These are phyloP conservation scores for Spodoptera litura DNA, from an alignment of 1,140 invertebrate genomes.

Conservation along the genomic window DNA sequence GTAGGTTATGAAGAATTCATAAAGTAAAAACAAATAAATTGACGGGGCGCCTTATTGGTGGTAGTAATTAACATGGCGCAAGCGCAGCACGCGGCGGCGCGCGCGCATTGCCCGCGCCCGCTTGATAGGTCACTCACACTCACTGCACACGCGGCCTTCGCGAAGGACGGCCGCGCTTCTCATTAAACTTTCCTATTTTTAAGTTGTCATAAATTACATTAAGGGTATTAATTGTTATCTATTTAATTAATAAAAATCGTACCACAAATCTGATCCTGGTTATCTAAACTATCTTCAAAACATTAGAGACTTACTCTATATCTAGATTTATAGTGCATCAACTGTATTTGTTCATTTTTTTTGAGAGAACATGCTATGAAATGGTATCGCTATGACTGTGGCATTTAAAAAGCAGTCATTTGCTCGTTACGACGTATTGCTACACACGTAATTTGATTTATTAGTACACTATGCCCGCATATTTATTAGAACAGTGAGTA, in stretches of 20 bases:
- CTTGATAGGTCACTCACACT: slow-evolving; percentile 81
- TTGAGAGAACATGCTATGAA: not conserved
- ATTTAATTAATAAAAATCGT: not conserved
- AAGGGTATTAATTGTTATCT: slow-evolving; percentile 5
- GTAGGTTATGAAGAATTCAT: slow-evolving; percentile 73
- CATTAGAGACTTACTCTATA: no score
- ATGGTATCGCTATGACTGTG: not conserved
- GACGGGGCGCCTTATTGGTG: slow-evolving; percentile 80
- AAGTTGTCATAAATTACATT: slow-evolving; percentile 22
- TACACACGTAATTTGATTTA: slow-evolving; percentile 40
- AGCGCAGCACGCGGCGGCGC: slow-evolving; percentile 69
- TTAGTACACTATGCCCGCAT: slow-evolving; percentile 15
- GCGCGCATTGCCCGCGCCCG: slow-evolving; percentile 50
- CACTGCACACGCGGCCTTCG: slow-evolving; percentile 74
- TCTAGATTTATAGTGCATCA: no score
- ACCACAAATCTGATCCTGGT: not conserved
- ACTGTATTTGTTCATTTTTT: not conserved
- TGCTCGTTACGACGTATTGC: slow-evolving; percentile 5
- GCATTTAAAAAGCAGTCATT: slow-evolving; percentile 20
- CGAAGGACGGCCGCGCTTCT: slow-evolving; percentile 73
- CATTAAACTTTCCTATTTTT: slow-evolving; percentile 57
- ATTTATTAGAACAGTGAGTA: slow-evolving; percentile 31
- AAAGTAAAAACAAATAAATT: slow-evolving; percentile 81
- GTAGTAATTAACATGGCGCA: slow-evolving; percentile 81
- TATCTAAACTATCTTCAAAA: no score